Evolutionary conservation across 2,113 vertebrate genomes (phyloP).

Genomic region (Physeter macrocephalus): DNA sequence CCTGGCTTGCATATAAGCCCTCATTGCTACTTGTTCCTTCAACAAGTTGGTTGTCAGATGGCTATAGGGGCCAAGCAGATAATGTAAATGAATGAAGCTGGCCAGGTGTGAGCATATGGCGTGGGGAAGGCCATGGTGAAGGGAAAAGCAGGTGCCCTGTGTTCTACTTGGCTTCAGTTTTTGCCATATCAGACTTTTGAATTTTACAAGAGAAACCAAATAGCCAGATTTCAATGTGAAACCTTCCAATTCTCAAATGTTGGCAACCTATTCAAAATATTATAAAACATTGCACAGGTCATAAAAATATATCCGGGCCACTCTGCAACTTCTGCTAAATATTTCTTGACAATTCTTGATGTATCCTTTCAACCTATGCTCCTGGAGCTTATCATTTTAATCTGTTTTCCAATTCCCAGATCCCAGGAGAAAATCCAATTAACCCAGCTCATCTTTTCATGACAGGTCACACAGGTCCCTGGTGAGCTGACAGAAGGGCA

Average conservation of each 20-base stretch:
- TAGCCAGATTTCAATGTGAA: not conserved
- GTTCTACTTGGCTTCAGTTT: not conserved
- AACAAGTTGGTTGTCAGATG: not conserved
- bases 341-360: not conserved
- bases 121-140: not conserved
- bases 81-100: not conserved
- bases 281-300: not conserved
- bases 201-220: not conserved
- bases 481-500: not conserved
- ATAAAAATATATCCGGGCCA: not conserved
- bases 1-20: not conserved
- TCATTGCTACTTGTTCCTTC: not conserved
- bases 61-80: not conserved
- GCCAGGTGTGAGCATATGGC: not conserved
- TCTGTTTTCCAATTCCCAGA: not conserved
- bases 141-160: not conserved
- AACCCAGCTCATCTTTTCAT: not conserved
- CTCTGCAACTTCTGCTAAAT: not conserved
- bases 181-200: not conserved
- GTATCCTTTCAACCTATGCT: not conserved
- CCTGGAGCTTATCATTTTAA: not conserved
- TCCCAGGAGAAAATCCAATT: constrained; percentile 17
- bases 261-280: not conserved
- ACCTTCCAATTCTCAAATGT: not conserved
- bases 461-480: not conserved